A percentile compares a stretch with the other conserved stretches of the same genome.
Conservation (phyloP, 2,888 invertebrate genomes). For the Drosophila melanosoma region DNA sequence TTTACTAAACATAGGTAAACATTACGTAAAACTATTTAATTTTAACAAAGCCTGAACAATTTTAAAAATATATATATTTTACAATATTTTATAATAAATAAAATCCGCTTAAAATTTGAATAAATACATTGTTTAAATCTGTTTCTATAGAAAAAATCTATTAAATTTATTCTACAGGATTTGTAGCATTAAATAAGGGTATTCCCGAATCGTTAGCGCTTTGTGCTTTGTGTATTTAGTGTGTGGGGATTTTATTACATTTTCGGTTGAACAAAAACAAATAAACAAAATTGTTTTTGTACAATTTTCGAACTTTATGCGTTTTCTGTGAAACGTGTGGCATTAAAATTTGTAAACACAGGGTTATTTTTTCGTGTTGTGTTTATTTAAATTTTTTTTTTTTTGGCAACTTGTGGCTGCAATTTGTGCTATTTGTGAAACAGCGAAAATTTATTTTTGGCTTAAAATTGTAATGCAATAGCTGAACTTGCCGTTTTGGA, state of each 20-base stretch:
- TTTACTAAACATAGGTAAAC: neutral
- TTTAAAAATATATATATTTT: neutral
- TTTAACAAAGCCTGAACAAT: neutral
- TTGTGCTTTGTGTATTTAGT: conserved; percentile 24
- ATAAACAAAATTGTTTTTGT: conserved; percentile 56
- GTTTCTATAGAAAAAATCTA: neutral
- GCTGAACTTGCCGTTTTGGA: conserved; percentile 47
- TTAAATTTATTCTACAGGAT: too few species aligned
- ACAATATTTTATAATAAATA: neutral
- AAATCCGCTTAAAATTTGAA: neutral
- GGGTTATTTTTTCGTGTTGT: conserved; percentile 10
- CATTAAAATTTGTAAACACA: conserved; percentile 45
- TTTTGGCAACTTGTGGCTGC: conserved; percentile 34
- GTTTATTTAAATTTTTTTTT: neutral
- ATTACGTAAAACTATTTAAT: neutral
- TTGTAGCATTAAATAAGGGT: neutral
- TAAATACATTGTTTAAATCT: neutral
- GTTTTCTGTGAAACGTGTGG: conserved; percentile 60
- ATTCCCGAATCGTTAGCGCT: conserved; percentile 18
- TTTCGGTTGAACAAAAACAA: conserved; percentile 56
- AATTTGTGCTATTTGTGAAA: conserved; percentile 42
- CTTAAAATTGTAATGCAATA: conserved; percentile 53
- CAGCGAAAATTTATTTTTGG: conserved; percentile 35
- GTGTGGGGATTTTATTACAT: conserved; percentile 59
- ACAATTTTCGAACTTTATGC: conserved; percentile 48